phyloP scores from a whole-genome alignment of 1,140 invertebrate species.

The Steinernema khuongi region DNA sequence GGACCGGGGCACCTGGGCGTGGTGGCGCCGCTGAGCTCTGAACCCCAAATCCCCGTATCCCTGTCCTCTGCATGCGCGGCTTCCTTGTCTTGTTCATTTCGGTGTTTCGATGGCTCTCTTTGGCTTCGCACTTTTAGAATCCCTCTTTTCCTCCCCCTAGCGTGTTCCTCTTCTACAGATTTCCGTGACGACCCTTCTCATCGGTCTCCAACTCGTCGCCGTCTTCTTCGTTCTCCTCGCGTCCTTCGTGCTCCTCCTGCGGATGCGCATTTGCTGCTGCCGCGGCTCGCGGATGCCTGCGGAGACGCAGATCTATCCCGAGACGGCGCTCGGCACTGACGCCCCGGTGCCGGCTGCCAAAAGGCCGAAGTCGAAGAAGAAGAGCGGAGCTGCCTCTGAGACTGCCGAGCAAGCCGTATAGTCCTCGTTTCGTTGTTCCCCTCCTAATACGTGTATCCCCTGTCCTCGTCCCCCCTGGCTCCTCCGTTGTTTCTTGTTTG shows the following conservation, averaged over 20 bases:
- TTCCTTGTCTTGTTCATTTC: neutral
- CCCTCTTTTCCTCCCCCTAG: neutral
- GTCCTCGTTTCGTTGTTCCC: neutral
- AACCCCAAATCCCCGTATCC: neutral
- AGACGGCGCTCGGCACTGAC: neutral
- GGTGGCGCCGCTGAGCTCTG: neutral
- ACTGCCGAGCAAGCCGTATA: neutral
- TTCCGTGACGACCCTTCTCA: constrained; percentile 27
- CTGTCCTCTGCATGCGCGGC: neutral
- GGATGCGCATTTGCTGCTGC: neutral
- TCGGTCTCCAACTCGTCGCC: constrained; percentile 26
- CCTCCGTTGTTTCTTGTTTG: constrained; percentile 12
- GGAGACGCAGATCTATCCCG: neutral
- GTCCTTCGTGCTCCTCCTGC: neutral
- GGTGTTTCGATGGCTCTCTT: neutral
- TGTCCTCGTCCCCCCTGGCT: neutral
- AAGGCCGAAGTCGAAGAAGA: neutral
- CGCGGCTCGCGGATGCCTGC: neutral
- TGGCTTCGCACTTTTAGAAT: neutral
- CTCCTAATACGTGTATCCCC: neutral
- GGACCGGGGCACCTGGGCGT: neutral
- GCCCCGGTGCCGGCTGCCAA: neutral
- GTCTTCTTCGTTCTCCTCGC: constrained; percentile 22
- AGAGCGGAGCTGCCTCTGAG: neutral
- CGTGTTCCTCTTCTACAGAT: constrained; percentile 31